phyloP scores from a whole-genome alignment of 2,113 vertebrate genomes.

The Lophotis ruficrista region DNA sequence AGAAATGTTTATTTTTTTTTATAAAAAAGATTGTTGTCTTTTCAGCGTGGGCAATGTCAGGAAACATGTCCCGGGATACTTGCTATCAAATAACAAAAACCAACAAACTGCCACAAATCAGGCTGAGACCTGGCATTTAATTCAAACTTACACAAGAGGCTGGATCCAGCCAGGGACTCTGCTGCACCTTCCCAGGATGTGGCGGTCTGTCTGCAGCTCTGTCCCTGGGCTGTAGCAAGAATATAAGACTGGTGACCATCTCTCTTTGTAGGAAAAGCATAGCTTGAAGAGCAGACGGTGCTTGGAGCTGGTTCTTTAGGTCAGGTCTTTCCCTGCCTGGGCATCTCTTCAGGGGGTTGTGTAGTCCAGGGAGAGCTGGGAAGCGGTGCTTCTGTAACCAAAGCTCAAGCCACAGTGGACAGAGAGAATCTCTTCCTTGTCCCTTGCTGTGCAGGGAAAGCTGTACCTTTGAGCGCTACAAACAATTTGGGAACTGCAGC shows the following conservation, averaged over 20 bases:
- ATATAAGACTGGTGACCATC: no score
- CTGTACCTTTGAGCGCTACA: fast-evolving
- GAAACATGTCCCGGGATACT: not conserved
- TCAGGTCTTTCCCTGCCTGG: not conserved
- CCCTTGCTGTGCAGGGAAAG: not conserved
- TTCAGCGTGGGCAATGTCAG: not conserved
- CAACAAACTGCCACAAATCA: not conserved
- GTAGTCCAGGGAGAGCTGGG: not conserved
- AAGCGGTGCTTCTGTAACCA: not conserved
- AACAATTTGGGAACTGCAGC: not conserved
- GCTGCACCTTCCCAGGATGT: not conserved
- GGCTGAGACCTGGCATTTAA: not conserved
- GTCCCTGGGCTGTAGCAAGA: not conserved
- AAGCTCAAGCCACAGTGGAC: not conserved
- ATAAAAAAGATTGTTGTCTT: not conserved
- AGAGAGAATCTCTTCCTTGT: not conserved
- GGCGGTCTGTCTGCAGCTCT: not conserved
- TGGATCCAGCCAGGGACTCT: not conserved
- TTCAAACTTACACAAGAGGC: not conserved
- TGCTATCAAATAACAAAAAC: not conserved
- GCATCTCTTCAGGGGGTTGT: not conserved
- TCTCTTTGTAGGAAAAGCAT: not conserved
- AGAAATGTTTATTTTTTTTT: conserved; percentile 7
- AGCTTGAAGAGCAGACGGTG: not conserved
- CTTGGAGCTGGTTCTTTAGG: not conserved